Conservation (phyloP, 2,113 vertebrate genomes). For the Cyanocitta stelleri region DNA sequence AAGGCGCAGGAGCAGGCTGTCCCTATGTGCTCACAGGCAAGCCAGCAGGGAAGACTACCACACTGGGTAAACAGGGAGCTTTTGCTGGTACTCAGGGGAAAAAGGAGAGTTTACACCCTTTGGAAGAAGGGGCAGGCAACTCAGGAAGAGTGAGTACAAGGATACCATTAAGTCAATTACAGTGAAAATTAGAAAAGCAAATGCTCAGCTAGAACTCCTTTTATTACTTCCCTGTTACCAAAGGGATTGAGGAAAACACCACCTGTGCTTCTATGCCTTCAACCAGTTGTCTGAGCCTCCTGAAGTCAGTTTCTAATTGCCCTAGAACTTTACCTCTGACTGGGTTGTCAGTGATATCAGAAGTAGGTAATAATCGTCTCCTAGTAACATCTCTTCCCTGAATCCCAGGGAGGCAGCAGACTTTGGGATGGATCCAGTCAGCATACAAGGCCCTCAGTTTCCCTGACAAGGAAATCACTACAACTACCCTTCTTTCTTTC, state of each 20-base stretch:
- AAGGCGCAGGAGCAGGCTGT: neutral
- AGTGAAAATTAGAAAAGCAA: neutral
- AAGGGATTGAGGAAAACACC: neutral
- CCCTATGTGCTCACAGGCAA: neutral
- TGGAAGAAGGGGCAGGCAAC: neutral
- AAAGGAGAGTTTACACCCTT: neutral
- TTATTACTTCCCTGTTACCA: neutral
- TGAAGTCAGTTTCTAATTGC: neutral
- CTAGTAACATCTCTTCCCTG: no score
- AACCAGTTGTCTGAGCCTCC: neutral
- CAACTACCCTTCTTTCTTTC: no score
- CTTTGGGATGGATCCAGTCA: neutral
- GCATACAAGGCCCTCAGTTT: rapidly evolving
- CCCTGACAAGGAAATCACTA: neutral
- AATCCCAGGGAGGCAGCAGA: neutral
- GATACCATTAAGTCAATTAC: neutral
- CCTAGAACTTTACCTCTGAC: neutral
- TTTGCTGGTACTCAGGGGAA: neutral
- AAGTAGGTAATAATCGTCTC: neutral
- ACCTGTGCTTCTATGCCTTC: neutral
- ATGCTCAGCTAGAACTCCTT: neutral
- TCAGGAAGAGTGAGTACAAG: neutral
- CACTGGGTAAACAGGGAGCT: neutral
- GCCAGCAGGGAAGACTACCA: neutral
- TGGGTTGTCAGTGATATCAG: no score